phyloP scores from a whole-genome alignment of 1,140 invertebrate species.

The Pachyrhynchus sulphureomaculatus region DNA sequence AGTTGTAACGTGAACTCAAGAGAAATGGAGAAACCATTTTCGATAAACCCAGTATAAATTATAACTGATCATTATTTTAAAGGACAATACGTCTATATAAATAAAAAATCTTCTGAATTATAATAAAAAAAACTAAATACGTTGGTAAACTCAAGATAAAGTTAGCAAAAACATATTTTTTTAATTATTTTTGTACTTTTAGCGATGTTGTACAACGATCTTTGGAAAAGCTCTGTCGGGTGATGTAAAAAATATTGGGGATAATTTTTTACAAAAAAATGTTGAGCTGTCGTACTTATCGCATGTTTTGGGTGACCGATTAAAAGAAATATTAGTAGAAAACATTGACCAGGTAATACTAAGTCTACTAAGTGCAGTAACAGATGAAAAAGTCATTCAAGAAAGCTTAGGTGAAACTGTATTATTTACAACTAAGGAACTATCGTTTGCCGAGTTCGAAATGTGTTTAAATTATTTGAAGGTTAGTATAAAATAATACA shows the following conservation, averaged over 20 bases:
- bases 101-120: too few relatives aligned
- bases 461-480: conserved; percentile 31
- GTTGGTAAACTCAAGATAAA: too few relatives aligned
- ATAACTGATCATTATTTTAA: too few relatives aligned
- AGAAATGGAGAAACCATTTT: too few relatives aligned
- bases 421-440: conserved; percentile 22
- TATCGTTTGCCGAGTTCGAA: conserved; percentile 26
- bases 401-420: conserved; percentile 31
- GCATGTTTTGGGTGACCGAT: conserved; percentile 29
- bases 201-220: conserved; percentile 32
- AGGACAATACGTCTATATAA: too few relatives aligned
- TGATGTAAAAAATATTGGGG: conserved; percentile 28
- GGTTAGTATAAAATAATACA: conserved; percentile 25
- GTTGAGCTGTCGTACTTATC: conserved; percentile 21
- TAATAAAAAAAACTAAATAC: too few relatives aligned
- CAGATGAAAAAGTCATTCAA: conserved; percentile 33
- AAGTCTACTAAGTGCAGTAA: conserved; percentile 23
- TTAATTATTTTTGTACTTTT: too few relatives aligned
- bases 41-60: too few relatives aligned
- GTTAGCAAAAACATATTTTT: too few relatives aligned
- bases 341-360: conserved; percentile 40
- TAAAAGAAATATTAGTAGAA: conserved; percentile 29
- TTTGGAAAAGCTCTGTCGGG: conserved; percentile 34
- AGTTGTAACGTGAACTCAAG: too few relatives aligned
- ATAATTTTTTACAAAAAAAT: conserved; percentile 18